These are phyloP conservation scores for Ceuthmochares aereus DNA, from an alignment of 2,113 vertebrate genomes.

Conservation along the genomic window DNA sequence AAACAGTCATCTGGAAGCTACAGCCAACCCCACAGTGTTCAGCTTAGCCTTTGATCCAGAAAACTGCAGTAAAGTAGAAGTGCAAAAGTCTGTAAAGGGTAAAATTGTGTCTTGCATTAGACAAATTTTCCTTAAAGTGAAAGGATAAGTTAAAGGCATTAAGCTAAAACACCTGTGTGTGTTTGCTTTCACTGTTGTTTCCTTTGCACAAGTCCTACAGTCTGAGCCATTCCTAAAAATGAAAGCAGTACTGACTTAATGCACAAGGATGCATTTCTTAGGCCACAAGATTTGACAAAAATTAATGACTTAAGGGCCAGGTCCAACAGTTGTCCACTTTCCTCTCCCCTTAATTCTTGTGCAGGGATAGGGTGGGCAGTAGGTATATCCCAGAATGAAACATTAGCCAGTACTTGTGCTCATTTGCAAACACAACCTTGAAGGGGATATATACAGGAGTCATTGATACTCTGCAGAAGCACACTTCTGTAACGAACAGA, in stretches of 20 bases:
- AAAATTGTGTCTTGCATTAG: not conserved
- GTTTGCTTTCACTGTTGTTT: not conserved
- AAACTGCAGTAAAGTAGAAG: not conserved
- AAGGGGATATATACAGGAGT: slow-evolving; percentile 35
- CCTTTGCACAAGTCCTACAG: not conserved
- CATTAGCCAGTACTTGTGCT: not conserved
- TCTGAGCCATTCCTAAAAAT: slow-evolving; percentile 51
- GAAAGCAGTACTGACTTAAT: slow-evolving; percentile 21
- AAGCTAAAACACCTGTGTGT: not conserved
- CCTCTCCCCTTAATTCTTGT: not conserved
- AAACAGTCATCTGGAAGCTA: not conserved
- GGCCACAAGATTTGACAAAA: not conserved
- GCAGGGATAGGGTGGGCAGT: not conserved
- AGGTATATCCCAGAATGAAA: not conserved
- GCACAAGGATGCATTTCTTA: not conserved
- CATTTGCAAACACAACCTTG: not conserved
- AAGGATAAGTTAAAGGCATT: not conserved
- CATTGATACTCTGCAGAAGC: slow-evolving; percentile 33
- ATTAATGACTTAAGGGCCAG: not conserved
- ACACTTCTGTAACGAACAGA: slow-evolving; percentile 10
- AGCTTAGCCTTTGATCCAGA: not conserved
- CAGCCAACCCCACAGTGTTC: not conserved
- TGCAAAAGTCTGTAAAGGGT: not conserved
- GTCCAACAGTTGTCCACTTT: not conserved
- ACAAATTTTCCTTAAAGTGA: not conserved